Percentiles rank a stretch among this genome's conserved stretches.
Conservation (phyloP, 2,113 vertebrate genomes). For the Neodontobutis hainanensis region DNA sequence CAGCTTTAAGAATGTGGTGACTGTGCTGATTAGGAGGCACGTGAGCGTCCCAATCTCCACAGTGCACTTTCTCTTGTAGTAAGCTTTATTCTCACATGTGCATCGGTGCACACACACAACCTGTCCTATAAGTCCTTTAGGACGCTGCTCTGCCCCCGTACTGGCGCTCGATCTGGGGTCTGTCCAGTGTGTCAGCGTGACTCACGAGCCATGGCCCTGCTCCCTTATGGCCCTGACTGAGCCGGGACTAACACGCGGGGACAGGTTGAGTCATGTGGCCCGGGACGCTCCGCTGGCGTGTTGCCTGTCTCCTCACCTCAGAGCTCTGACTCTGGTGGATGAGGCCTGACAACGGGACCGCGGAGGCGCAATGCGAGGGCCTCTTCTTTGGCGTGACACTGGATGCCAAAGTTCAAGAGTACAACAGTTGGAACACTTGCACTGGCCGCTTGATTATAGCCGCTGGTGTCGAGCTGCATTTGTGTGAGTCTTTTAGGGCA, state of each 20-base stretch:
- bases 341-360: slow-evolving; percentile 61
- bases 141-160: slow-evolving; percentile 23
- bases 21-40: neutral
- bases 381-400: slow-evolving; percentile 53
- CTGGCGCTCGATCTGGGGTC: slow-evolving; percentile 38
- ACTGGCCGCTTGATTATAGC: slow-evolving; percentile 31
- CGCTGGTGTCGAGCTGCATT: slow-evolving; percentile 43
- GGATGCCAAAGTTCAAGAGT: slow-evolving; percentile 63
- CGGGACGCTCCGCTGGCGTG: slow-evolving; percentile 70
- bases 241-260: slow-evolving; percentile 62
- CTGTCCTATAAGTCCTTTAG: slow-evolving; percentile 5
- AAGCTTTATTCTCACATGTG: slow-evolving; percentile 14
- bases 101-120: neutral
- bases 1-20: neutral
- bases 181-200: slow-evolving; percentile 72
- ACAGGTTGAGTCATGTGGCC: slow-evolving; percentile 75
- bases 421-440: slow-evolving; percentile 27
- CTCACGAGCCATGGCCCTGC: slow-evolving; percentile 62
- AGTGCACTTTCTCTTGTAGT: neutral
- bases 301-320: slow-evolving; percentile 75
- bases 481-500: slow-evolving; percentile 11
- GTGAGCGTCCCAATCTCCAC: neutral
- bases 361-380: slow-evolving; percentile 45
- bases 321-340: slow-evolving; percentile 41
- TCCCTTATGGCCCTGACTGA: slow-evolving; percentile 66